Conservation (phyloP, 2,113 vertebrate species). For the Rhinoptilus africanus region DNA sequence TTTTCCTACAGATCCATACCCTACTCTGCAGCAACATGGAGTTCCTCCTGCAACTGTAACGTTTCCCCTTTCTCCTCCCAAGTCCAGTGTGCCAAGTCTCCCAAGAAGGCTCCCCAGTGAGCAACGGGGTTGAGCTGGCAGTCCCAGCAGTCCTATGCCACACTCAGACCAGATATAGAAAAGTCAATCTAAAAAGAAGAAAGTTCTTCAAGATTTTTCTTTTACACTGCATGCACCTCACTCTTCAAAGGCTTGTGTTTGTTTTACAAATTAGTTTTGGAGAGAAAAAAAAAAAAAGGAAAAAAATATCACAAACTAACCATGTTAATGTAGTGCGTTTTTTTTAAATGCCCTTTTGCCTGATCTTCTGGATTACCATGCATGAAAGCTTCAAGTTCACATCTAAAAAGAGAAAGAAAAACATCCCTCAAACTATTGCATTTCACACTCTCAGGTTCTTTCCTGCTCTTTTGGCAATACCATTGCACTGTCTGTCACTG, state of each 20-base stretch:
- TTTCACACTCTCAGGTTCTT: not conserved
- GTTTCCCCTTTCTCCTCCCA: not conserved
- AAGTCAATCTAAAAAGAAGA: not conserved
- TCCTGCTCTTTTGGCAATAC: not conserved
- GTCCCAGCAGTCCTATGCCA: not conserved
- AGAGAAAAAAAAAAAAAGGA: not conserved
- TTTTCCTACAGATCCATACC: not conserved
- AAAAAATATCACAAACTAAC: not conserved
- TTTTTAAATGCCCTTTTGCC: not conserved
- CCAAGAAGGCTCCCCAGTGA: not conserved
- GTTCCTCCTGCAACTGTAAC: rapidly evolving
- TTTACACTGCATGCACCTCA: not conserved
- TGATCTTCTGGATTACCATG: not conserved
- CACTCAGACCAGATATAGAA: not conserved
- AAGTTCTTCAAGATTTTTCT: not conserved
- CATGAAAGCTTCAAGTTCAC: not conserved
- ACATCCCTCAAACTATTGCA: not conserved
- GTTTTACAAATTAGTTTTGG: not conserved
- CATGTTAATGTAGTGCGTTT: rapidly evolving
- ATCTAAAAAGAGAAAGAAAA: not conserved
- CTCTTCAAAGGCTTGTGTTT: not conserved
- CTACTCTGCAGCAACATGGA: not conserved
- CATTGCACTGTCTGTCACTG: not conserved
- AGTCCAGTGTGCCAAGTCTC: not conserved
- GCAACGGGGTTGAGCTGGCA: not conserved